phyloP scores from a whole-genome alignment of 2,888 invertebrate species.

The Pyrocoelia pectoralis region DNA sequence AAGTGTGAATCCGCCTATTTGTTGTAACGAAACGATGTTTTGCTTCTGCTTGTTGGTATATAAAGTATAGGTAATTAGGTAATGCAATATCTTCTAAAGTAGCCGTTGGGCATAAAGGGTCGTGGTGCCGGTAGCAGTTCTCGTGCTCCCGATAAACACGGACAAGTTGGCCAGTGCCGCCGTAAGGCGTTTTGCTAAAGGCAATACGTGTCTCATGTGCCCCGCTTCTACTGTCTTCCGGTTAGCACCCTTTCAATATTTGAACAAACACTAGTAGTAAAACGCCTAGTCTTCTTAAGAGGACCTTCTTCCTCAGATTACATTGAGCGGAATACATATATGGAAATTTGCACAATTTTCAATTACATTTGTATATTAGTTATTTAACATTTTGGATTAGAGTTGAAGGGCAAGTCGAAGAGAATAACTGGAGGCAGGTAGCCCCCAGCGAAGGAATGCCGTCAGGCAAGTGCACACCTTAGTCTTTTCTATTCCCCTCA shows the following conservation, averaged over 20 bases:
- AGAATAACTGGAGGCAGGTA: conserved; percentile 51
- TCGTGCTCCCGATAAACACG: conserved; percentile 47
- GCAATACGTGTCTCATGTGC: conserved; percentile 52
- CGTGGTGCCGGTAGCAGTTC: conserved; percentile 48
- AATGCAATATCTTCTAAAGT: conserved; percentile 40
- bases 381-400: neutral
- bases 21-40: conserved; percentile 28
- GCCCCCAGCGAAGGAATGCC: conserved; percentile 61
- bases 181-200: conserved; percentile 39
- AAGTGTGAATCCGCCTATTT: conserved; percentile 33
- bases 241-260: conserved; percentile 38
- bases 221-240: conserved; percentile 46
- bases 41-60: conserved; percentile 29
- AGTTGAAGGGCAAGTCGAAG: conserved; percentile 38
- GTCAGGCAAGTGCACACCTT: conserved; percentile 60
- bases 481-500: conserved; percentile 34
- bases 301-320: too few species aligned
- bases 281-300: too few species aligned
- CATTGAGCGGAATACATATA: too few species aligned
- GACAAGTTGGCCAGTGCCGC: conserved; percentile 40
- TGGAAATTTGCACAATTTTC: too few species aligned
- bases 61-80: conserved; percentile 37
- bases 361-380: too few species aligned
- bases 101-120: conserved; percentile 41
- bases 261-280: neutral